Evolutionary conservation across 2,888 invertebrate genomes (phyloP).

Genomic region (Palloptera scutellata): DNA sequence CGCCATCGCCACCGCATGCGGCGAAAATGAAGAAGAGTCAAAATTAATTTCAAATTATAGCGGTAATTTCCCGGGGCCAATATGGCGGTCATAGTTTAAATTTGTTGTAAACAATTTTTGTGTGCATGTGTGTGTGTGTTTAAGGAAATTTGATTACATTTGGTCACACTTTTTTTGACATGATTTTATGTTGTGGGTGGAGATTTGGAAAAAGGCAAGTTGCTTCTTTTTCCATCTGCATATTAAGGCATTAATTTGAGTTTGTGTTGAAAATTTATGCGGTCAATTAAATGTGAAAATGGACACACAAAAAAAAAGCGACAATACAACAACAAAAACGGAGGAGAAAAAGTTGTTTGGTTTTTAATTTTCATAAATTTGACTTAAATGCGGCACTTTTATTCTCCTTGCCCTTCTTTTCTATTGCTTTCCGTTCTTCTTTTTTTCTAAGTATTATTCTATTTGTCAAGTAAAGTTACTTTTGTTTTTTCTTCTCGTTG

Average conservation of each 20-base stretch:
- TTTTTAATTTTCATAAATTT: constrained; percentile 64
- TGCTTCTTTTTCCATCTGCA: background rate
- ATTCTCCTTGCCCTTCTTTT: no score
- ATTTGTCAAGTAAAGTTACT: background rate
- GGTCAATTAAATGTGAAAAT: constrained; percentile 56
- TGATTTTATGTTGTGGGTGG: background rate
- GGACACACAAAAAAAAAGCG: constrained; percentile 24
- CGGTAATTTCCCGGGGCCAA: constrained; percentile 40
- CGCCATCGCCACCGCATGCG: no score
- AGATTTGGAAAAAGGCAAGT: no score
- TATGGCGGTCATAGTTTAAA: background rate
- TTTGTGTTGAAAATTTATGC: constrained; percentile 49
- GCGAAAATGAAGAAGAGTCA: background rate
- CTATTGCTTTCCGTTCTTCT: background rate
- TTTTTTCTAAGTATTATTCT: background rate
- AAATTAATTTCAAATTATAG: constrained; percentile 57
- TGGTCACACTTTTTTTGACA: constrained; percentile 51
- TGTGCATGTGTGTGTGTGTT: no score
- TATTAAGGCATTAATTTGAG: constrained; percentile 33
- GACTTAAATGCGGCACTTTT: no score
- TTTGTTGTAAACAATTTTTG: constrained; percentile 27
- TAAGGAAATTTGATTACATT: constrained; percentile 50
- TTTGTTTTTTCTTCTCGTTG: constrained; percentile 9
- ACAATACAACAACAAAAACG: constrained; percentile 31
- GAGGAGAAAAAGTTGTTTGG: constrained; percentile 47